Conservation (phyloP, 1,140 invertebrate species). For the Tribolium madens region DNA sequence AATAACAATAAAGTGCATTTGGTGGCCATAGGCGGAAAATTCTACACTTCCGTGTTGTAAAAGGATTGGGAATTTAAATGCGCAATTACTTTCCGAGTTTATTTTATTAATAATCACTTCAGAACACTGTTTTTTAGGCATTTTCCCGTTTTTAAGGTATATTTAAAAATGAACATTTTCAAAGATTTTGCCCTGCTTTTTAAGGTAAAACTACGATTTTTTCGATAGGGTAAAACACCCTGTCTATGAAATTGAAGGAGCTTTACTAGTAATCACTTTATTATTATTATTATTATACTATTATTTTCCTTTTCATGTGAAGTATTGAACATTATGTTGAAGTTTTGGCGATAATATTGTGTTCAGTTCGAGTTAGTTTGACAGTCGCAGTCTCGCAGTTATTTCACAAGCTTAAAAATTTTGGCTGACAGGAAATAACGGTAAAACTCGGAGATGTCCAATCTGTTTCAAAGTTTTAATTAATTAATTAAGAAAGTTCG, state of each 20-base stretch:
- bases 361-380: neutral
- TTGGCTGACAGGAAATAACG: slow-evolving; percentile 33
- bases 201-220: no score
- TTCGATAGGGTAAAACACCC: no score
- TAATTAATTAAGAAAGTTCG: slow-evolving; percentile 24
- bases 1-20: neutral
- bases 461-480: slow-evolving; percentile 30
- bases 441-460: slow-evolving; percentile 15
- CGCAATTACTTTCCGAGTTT: neutral
- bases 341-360: neutral
- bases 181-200: no score
- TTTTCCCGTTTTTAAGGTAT: no score
- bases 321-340: neutral
- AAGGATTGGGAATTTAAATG: neutral
- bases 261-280: no score
- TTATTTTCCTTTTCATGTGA: no score
- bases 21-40: neutral
- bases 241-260: no score
- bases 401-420: slow-evolving; percentile 14
- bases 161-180: no score
- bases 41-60: neutral
- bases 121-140: no score
- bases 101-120: neutral
- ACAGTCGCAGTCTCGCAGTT: slow-evolving; percentile 16
- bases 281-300: no score